These are phyloP conservation scores for Notolabrus celidotus DNA, from an alignment of 2,797 vertebrate genomes.

Conservation along the genomic window DNA sequence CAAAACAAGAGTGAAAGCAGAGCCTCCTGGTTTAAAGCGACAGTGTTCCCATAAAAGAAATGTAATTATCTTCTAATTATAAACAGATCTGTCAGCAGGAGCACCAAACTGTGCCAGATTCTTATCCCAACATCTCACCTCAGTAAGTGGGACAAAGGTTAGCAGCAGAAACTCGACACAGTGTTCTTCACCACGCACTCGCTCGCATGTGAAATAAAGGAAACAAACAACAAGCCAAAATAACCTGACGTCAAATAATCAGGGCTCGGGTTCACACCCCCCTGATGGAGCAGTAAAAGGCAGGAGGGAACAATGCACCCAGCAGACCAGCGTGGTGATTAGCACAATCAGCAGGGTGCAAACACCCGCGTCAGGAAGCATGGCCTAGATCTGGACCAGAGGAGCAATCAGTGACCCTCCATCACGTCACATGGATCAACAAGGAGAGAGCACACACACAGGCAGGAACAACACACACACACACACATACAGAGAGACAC, in stretches of 20 bases:
- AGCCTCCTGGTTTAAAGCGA: too few species aligned
- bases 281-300: conserved; percentile 12
- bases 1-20: too few species aligned
- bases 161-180: background rate
- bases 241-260: conserved; percentile 36
- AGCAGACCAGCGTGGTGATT: conserved; percentile 25
- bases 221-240: conserved; percentile 26
- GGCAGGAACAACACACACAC: too few species aligned
- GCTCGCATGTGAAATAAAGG: conserved; percentile 34
- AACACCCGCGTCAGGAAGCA: conserved; percentile 52
- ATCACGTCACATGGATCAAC: conserved; percentile 25
- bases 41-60: background rate
- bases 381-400: conserved; percentile 42
- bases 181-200: background rate
- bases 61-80: background rate
- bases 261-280: conserved; percentile 12
- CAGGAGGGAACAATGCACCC: conserved; percentile 49
- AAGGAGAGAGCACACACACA: too few species aligned
- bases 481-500: too few species aligned
- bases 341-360: conserved; percentile 44
- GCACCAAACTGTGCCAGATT: background rate
- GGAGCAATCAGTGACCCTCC: conserved; percentile 45
- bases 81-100: background rate
- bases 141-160: background rate
- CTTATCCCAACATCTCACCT: too few species aligned